These are phyloP conservation scores for Virgularia gustaviana DNA, from an alignment of 92 coral and sea anemone species.

Conservation along the genomic window DNA sequence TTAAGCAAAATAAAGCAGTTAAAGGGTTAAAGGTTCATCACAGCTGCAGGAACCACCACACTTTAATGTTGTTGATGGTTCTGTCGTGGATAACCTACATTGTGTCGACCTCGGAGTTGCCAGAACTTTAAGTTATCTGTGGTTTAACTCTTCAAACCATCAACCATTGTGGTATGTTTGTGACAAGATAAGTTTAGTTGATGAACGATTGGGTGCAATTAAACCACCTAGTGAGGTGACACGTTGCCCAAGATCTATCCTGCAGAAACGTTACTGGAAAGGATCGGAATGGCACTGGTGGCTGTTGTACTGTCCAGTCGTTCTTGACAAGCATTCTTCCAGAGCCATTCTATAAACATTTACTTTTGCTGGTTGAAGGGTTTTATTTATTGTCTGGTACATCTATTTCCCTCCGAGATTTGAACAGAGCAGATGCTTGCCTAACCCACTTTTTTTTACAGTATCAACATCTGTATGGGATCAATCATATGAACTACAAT, in stretches of 20 bases:
- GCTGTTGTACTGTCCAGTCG: background rate
- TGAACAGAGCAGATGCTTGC: background rate
- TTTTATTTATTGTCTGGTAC: background rate
- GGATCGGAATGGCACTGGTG: background rate
- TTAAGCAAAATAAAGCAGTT: too few species aligned
- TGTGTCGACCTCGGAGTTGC: background rate
- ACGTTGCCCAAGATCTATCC: background rate
- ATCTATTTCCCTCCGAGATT: background rate
- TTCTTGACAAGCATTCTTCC: background rate
- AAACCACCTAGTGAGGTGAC: background rate
- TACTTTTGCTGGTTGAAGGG: too few species aligned
- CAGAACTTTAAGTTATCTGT: background rate
- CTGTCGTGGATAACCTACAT: background rate
- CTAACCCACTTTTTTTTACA: background rate
- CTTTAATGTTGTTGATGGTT: background rate
- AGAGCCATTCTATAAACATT: background rate
- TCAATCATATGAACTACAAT: background rate
- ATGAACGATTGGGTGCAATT: background rate
- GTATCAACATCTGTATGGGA: background rate
- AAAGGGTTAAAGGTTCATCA: background rate
- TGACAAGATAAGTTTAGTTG: background rate
- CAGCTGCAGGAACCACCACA: background rate
- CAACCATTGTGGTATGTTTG: background rate
- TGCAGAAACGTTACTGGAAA: background rate
- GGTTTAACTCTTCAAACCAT: background rate